phyloP scores from a whole-genome alignment of 2,888 invertebrate species.

The Galerucella nymphaeae region DNA sequence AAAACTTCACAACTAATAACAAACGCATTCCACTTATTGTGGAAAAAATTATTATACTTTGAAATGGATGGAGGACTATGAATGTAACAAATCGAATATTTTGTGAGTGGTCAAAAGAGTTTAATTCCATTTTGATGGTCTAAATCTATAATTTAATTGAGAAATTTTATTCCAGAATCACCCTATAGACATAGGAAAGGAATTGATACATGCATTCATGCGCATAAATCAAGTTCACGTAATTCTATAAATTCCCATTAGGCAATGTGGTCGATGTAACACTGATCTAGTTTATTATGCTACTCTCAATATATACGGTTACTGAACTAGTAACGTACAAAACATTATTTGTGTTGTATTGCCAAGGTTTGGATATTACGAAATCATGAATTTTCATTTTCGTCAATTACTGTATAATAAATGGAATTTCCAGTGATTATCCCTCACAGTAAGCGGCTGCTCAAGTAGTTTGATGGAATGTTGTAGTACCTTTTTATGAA shows the following conservation, averaged over 20 bases:
- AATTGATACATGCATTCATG: not conserved
- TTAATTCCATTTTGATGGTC: too few species aligned
- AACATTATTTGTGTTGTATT: conserved; percentile 3
- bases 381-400: conserved; percentile 3
- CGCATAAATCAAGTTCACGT: conserved; percentile 22
- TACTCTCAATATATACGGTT: not conserved
- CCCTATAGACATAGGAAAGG: not conserved
- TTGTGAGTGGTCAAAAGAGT: too few species aligned
- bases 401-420: not conserved
- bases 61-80: too few species aligned
- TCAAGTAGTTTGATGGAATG: too few species aligned
- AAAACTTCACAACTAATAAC: too few species aligned
- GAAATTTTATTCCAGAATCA: not conserved
- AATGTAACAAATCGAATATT: too few species aligned
- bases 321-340: not conserved
- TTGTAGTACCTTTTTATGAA: too few species aligned
- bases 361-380: conserved; percentile 7
- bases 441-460: too few species aligned
- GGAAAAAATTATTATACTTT: too few species aligned
- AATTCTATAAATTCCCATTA: conserved; percentile 1
- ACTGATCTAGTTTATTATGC: not conserved
- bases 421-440: not conserved
- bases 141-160: not conserved
- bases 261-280: conserved; percentile 1
- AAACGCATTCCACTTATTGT: too few species aligned